Conservation (phyloP, 2,888 invertebrate species). For the Unio pictorum region DNA sequence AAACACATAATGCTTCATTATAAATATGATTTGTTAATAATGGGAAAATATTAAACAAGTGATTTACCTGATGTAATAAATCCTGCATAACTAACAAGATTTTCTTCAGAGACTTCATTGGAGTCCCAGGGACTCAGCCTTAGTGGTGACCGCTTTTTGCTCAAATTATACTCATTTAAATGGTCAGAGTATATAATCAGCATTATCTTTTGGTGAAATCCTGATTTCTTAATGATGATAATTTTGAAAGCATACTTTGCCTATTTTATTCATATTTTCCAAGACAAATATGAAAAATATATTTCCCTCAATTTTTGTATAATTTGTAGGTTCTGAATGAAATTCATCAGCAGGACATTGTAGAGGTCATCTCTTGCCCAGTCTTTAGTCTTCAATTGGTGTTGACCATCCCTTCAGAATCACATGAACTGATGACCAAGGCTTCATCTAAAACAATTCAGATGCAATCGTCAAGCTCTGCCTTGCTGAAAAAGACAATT, state of each 20-base stretch:
- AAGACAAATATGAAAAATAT: neutral
- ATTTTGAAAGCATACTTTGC: too few relatives aligned
- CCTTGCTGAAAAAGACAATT: conserved; percentile 25
- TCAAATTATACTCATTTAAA: too few relatives aligned
- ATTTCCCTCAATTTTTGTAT: neutral
- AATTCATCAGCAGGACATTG: conserved; percentile 56
- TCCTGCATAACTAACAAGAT: too few relatives aligned
- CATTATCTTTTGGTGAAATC: too few relatives aligned
- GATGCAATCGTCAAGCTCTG: conserved; percentile 19
- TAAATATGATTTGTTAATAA: neutral
- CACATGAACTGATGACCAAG: conserved; percentile 1
- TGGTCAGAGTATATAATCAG: too few relatives aligned
- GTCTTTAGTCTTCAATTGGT: conserved; percentile 63
- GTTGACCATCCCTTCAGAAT: conserved; percentile 46
- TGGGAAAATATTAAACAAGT: too few relatives aligned
- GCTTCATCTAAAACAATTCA: conserved; percentile 2
- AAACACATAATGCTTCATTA: too few relatives aligned
- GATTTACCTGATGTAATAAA: too few relatives aligned
- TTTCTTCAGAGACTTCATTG: too few relatives aligned
- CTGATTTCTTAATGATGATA: too few relatives aligned
- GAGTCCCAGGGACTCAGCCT: too few relatives aligned
- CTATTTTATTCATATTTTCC: neutral
- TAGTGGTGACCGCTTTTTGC: too few relatives aligned
- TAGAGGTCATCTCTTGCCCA: conserved; percentile 61
- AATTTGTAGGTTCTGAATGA: conserved; percentile 63